These are phyloP conservation scores for Talpa occidentalis DNA, from an alignment of 2,113 vertebrate genomes.

Conservation along the genomic window DNA sequence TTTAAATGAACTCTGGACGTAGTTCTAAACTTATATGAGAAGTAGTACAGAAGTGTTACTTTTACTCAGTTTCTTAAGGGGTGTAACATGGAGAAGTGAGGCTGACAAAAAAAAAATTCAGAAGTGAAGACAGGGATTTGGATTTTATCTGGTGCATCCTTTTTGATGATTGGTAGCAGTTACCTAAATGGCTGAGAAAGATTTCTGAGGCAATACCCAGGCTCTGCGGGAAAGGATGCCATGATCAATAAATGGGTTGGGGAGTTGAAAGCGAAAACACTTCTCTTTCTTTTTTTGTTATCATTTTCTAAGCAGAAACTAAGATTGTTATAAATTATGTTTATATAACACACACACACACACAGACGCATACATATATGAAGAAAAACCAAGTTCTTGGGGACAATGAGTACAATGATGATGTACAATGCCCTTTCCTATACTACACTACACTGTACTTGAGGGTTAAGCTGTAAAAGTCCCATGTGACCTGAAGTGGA, in stretches of 20 bases:
- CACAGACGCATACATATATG: no score
- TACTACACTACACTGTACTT: accelerated
- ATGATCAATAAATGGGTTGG: neutral
- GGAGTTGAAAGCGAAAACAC: neutral
- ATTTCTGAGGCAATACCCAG: neutral
- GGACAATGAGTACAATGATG: neutral
- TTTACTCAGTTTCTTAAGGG: conserved; percentile 6
- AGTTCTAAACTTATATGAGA: neutral
- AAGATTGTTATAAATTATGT: neutral
- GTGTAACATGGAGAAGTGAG: neutral
- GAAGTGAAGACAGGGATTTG: neutral
- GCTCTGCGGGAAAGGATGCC: neutral
- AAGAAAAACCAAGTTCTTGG: neutral
- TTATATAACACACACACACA: neutral
- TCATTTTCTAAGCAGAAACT: neutral
- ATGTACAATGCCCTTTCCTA: neutral
- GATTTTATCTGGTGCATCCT: neutral
- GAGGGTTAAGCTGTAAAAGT: neutral
- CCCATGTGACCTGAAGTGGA: neutral
- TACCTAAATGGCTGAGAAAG: neutral
- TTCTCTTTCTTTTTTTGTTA: neutral
- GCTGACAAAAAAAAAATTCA: neutral
- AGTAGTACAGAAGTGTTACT: neutral
- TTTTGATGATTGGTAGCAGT: neutral
- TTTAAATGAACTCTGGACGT: neutral